These are phyloP conservation scores for Botia almorhae DNA, from an alignment of 2,797 vertebrate species.

Conservation along the genomic window DNA sequence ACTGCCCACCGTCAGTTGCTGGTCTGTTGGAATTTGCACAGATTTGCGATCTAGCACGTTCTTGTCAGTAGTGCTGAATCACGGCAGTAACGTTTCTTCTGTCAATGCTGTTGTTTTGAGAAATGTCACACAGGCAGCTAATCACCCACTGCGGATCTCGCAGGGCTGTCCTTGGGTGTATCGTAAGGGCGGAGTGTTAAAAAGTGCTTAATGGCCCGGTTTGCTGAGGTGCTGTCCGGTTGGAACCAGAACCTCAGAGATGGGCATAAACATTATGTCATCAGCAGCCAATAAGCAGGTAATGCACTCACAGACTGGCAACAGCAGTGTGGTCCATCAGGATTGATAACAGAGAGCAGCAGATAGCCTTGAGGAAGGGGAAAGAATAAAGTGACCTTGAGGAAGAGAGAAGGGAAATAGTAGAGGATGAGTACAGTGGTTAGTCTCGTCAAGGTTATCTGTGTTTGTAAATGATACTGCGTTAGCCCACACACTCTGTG, in stretches of 20 bases:
- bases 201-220: constrained; percentile 54
- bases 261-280: constrained; percentile 44
- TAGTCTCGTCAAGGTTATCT: neutral
- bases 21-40: constrained; percentile 22
- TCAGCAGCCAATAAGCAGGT: constrained; percentile 51
- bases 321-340: constrained; percentile 27
- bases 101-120: constrained; percentile 21
- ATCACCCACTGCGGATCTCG: constrained; percentile 20
- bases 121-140: neutral
- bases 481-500: neutral
- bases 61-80: constrained; percentile 41
- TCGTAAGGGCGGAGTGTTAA: constrained; percentile 42
- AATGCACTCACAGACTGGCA: constrained; percentile 18
- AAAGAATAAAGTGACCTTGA: constrained; percentile 31
- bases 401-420: constrained; percentile 4
- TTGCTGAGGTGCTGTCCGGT: constrained; percentile 37
- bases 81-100: constrained; percentile 13
- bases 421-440: neutral
- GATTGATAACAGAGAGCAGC: constrained; percentile 22
- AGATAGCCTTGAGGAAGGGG: constrained; percentile 22
- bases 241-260: constrained; percentile 34
- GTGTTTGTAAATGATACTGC: constrained; percentile 5
- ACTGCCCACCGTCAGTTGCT: constrained; percentile 3
- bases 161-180: constrained; percentile 35
- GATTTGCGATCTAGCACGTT: constrained; percentile 21